A percentile compares a stretch with the other conserved stretches of the same genome.
Evolutionary conservation across 53 echinoderm and acorn worm species (phyloP).

Genomic region (Zoroaster sp.): DNA sequence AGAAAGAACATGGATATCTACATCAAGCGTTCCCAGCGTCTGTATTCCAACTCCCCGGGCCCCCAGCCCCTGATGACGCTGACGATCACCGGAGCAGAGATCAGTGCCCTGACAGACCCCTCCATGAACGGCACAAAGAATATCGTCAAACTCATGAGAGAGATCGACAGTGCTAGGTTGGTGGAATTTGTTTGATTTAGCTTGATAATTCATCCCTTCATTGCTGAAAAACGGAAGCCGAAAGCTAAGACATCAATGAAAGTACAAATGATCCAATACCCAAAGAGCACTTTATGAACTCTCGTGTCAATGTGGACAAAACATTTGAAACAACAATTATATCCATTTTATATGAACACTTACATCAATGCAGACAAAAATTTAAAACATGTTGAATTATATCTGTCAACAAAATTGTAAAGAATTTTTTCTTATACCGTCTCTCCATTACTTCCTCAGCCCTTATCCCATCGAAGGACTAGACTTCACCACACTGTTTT

Average conservation of each 20-base stretch:
- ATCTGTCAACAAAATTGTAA: no score
- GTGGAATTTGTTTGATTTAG: background rate
- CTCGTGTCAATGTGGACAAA: background rate
- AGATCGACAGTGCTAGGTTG: conserved; percentile 89
- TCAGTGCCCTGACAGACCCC: conserved; percentile 82
- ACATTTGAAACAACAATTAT: background rate
- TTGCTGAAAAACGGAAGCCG: no score
- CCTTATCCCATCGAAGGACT: conserved; percentile 78
- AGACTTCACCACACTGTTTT: conserved; percentile 87
- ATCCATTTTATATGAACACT: background rate
- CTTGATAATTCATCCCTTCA: background rate
- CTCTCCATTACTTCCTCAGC: conserved; percentile 57
- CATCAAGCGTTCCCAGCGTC: conserved; percentile 90
- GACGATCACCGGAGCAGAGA: conserved; percentile 70
- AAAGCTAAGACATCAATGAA: no score
- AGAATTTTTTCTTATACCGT: no score
- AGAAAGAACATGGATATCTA: conserved; percentile 97
- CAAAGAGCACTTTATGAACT: background rate
- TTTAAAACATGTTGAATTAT: background rate
- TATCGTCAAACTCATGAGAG: conserved; percentile 87
- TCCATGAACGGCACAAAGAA: conserved; percentile 93
- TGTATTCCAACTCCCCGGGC: conserved; percentile 79
- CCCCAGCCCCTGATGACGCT: conserved; percentile 79
- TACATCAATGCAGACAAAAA: background rate
- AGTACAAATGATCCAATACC: background rate